Percentiles rank a stretch among this genome's conserved stretches.
phyloP scores from a whole-genome alignment of 2,113 vertebrate species.

The Camelus bactrianus region DNA sequence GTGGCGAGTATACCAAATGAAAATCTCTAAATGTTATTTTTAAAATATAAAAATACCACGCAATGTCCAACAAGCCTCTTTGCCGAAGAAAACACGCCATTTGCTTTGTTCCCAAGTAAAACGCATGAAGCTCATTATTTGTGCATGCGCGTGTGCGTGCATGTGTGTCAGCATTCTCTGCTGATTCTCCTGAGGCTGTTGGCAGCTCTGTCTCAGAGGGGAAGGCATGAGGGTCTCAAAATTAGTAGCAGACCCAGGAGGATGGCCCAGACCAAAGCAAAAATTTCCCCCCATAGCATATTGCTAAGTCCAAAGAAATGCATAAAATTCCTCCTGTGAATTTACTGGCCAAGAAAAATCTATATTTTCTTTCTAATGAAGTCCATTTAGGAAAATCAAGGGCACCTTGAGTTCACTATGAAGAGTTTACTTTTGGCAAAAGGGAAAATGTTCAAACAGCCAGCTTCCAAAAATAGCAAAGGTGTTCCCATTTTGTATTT shows the following conservation, averaged over 20 bases:
- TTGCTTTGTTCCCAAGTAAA: constrained; percentile 32
- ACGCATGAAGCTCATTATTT: background rate
- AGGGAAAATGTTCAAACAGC: background rate
- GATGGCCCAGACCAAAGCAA: background rate
- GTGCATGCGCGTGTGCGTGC: background rate
- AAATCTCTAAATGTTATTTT: constrained; percentile 1
- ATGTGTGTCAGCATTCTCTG: background rate
- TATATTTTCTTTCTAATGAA: background rate
- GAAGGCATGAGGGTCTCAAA: background rate
- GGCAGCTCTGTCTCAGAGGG: background rate
- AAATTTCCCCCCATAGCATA: background rate
- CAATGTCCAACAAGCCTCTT: background rate
- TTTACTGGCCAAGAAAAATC: background rate
- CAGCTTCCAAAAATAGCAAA: background rate
- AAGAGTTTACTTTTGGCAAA: constrained; percentile 26
- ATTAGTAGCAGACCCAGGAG: background rate
- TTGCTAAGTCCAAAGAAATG: constrained; percentile 1
- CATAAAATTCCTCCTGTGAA: background rate
- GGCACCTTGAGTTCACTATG: background rate
- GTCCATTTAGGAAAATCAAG: constrained; percentile 23
- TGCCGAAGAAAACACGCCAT: background rate
- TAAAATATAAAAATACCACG: background rate
- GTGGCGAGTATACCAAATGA: background rate
- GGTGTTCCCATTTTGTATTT: background rate
- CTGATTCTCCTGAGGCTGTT: background rate